Percentiles rank a stretch among this genome's conserved stretches.
These are phyloP conservation scores for Taenaris catops DNA, from an alignment of 2,888 invertebrate species.

Conservation along the genomic window DNA sequence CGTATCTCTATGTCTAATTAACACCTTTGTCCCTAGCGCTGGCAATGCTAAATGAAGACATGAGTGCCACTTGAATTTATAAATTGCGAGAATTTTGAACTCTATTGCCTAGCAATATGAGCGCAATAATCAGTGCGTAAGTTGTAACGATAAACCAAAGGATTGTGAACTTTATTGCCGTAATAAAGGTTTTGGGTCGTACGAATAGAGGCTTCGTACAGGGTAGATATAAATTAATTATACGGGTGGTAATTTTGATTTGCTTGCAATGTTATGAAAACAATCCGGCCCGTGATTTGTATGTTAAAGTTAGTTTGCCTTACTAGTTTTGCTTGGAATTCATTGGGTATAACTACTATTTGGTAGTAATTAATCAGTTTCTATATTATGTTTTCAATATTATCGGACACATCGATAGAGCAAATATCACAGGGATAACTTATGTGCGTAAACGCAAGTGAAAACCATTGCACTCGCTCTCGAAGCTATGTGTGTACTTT, in stretches of 20 bases:
- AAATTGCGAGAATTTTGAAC: slow-evolving; percentile 8
- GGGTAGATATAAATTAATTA: slow-evolving; percentile 29
- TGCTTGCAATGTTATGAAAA: slow-evolving; percentile 16
- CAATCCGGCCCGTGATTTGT: slow-evolving; percentile 19
- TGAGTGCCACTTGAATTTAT: slow-evolving; percentile 13
- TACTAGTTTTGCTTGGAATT: not conserved
- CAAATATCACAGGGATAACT: too few relatives aligned
- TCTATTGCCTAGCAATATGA: slow-evolving; percentile 10
- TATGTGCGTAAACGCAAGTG: too few relatives aligned
- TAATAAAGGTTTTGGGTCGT: slow-evolving; percentile 14
- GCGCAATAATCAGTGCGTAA: slow-evolving; percentile 5
- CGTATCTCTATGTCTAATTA: slow-evolving; percentile 30
- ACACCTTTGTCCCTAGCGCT: slow-evolving; percentile 33
- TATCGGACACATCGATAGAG: too few relatives aligned
- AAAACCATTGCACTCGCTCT: too few relatives aligned
- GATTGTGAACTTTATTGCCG: slow-evolving; percentile 10
- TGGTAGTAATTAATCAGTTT: too few relatives aligned
- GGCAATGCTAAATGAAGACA: slow-evolving; percentile 30
- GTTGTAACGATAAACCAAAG: slow-evolving; percentile 1
- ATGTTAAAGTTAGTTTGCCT: slow-evolving; percentile 18
- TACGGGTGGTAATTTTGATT: slow-evolving; percentile 19
- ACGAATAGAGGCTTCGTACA: slow-evolving; percentile 17
- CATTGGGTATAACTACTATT: too few relatives aligned
- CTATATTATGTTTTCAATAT: too few relatives aligned
- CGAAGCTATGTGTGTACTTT: too few relatives aligned